Evolutionary conservation across 2,888 invertebrate species (phyloP), one percentile per base, ranked within the genome.

Genomic region (Drosophila mettleri): DNA sequence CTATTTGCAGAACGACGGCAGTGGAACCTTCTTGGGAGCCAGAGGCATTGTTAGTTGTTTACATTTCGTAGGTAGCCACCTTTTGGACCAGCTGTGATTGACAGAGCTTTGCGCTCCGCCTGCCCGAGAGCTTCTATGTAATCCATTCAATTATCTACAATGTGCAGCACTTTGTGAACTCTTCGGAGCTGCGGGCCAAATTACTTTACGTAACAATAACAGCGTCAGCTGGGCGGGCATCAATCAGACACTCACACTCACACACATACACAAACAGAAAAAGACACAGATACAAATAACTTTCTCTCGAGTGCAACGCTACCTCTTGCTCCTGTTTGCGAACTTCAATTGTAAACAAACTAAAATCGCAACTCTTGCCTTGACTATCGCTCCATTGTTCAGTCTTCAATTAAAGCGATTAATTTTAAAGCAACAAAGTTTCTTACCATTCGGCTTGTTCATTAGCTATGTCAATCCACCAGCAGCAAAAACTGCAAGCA

Each of bases 391-490:
- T 59, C 31, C 41, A 43, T 60, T 70, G 48, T 58, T 29, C 62
- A 64, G 53, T 62, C 67, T 86, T 81, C 73, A 87, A 88, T 85
- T 85, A 87, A 85, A 85, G 87, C 87, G 89, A 88, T 85, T 85
- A 85, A 87, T 81, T 87, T 74, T 54, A 67, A 53, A 36, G 18
- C 58, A 59, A 62, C 61, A 72, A 72, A 72, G 39, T 61, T 65
- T 39, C 48, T 33, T 63, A 72, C 67, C 62, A 75, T 75, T 63
- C 59, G 49, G 53, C 65, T 59, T 61, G 64, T 71, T 75, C 64
- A 80, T 72, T 85, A 79, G 86, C 83, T 49, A 22, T 24, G 51
- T 27, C 36, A 33, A 52, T 55, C 8, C 16, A 45, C 14, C 31
- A 38, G 2, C 34, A 4, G 31, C 8, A 16, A 16, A 16, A 53